Base-by-base conservation (phyloP, 2,797 vertebrate genomes). In the Phylloscopus collybita region DNA sequence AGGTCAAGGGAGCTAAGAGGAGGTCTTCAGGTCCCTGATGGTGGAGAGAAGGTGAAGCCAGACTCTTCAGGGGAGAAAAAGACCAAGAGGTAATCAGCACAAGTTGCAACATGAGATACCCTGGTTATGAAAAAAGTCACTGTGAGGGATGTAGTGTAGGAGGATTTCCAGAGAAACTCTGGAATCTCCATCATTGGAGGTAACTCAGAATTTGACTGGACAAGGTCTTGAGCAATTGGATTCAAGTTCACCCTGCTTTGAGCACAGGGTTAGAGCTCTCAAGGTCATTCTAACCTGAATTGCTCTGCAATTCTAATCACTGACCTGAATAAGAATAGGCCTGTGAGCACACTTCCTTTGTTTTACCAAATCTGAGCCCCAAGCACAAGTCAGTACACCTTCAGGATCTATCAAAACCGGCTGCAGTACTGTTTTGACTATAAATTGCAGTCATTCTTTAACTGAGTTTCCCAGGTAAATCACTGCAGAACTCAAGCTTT, bases 391-490 rank as follows among this genome's bases (percentile, higher is more conserved):
- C 51, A 85, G 0, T 25, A 17, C 10, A 51, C 18, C 45, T 56
- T 47, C 70, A 86, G 64, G n/a, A 72, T 45, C 66, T 44, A 6
- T 47, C 69, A 44, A 30, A 78, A 40, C 29, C 30, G 34, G 27
- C 17, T 60, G 26, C 56, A 53, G 49, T 10, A 13, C 50, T 88
- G 61, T 42, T 93, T 76, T 65, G 65, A 49, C 61, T 61, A 30
- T 56, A 70, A 61, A 91, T 74, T 70, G 36, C 44, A 54, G 6
- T 87, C 61, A 62, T 71, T 79, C 62, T 49, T 74, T 69, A 27
- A 74, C 61, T 69, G 78, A 91, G 56, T 73, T 92, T 94, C 76
- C 59, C 1, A 13, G 62, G 73, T 86, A 90, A 86, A 90, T 79
- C 38, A 71, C 80, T 86, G 44, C 18, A 65, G 36, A 65, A 73